Evolutionary conservation across 2,797 vertebrate genomes (phyloP).

Genomic region (Lagorchestes hirsutus): DNA sequence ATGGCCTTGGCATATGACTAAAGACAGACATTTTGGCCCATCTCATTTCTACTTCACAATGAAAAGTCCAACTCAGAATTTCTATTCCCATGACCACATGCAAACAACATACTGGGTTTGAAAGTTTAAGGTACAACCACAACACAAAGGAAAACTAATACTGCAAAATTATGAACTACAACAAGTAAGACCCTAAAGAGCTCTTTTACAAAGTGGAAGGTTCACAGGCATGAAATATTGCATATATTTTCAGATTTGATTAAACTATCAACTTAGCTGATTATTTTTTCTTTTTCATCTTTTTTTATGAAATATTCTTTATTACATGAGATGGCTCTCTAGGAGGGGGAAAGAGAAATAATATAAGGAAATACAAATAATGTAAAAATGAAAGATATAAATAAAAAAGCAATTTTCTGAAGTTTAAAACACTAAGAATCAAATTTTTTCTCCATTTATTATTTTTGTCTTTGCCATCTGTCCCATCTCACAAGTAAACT

Average conservation of each 20-base stretch:
- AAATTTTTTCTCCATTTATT: background rate
- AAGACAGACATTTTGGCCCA: background rate
- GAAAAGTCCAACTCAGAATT: background rate
- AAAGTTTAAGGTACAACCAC: background rate
- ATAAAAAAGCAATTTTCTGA: background rate
- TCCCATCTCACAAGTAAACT: background rate
- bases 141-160: background rate
- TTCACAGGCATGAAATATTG: background rate
- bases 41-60: background rate
- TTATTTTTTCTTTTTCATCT: background rate
- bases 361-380: background rate
- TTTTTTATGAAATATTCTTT: background rate
- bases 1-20: background rate
- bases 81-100: background rate
- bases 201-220: background rate
- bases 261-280: background rate
- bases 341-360: background rate
- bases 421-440: background rate
- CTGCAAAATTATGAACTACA: background rate
- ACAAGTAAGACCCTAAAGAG: background rate
- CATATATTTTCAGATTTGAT: background rate
- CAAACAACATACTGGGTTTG: background rate
- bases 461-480: background rate
- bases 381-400: background rate
- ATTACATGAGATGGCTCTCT: background rate